Percentiles rank a stretch among this genome's conserved stretches.
These are phyloP conservation scores for Stenopsyche tienmushanensis DNA, from an alignment of 1,140 invertebrate genomes.

Conservation along the genomic window DNA sequence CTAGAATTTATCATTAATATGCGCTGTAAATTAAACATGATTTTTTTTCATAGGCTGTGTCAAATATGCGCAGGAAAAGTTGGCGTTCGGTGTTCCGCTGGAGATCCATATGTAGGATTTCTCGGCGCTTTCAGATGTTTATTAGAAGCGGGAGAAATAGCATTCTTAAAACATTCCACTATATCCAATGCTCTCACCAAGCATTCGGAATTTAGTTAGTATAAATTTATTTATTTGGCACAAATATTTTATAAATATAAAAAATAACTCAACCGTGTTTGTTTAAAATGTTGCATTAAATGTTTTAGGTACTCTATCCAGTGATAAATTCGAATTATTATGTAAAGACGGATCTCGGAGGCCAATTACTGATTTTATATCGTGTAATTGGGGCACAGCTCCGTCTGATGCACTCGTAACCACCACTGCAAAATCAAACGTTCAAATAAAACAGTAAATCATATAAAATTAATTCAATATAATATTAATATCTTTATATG, in stretches of 20 bases:
- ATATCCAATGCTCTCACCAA: conserved; percentile 68
- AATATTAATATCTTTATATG: neutral
- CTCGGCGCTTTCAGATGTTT: conserved; percentile 88
- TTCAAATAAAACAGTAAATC: conserved; percentile 60
- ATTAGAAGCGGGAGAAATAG: conserved; percentile 84
- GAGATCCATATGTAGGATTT: conserved; percentile 89
- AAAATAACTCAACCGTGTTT: neutral
- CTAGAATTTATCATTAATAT: neutral
- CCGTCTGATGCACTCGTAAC: conserved; percentile 87
- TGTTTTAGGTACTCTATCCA: conserved; percentile 57
- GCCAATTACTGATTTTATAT: conserved; percentile 68
- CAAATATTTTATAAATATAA: too few species aligned
- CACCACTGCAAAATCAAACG: conserved; percentile 70
- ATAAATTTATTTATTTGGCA: conserved; percentile 23
- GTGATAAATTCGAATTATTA: conserved; percentile 79
- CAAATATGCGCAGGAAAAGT: conserved; percentile 79
- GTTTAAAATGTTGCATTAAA: too few species aligned
- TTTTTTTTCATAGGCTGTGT: conserved; percentile 65
- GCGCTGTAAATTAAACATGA: neutral
- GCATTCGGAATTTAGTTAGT: conserved; percentile 60
- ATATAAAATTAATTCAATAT: conserved; percentile 37
- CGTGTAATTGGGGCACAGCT: conserved; percentile 86
- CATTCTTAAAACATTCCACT: conserved; percentile 89
- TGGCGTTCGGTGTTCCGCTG: conserved; percentile 77
- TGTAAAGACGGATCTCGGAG: conserved; percentile 79